Evolutionary conservation across 1,140 invertebrate genomes (phyloP).

Genomic region (Caerostris extrusa): DNA sequence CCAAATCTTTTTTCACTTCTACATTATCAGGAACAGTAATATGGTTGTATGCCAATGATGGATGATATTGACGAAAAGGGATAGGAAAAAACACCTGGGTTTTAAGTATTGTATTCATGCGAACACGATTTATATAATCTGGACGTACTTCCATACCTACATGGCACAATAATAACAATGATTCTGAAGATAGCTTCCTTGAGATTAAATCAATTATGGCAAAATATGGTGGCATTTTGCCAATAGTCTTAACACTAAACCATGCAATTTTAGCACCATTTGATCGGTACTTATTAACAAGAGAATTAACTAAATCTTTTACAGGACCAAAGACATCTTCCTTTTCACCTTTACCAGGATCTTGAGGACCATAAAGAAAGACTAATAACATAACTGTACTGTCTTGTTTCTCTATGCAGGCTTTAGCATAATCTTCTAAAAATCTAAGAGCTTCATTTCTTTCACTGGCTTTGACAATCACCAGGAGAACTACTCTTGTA

Average conservation of each 20-base stretch:
- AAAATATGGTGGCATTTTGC: constrained; percentile 83
- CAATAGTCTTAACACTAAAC: constrained; percentile 84
- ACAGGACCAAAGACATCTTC: constrained; percentile 84
- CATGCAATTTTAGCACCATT: constrained; percentile 87
- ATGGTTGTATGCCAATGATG: constrained; percentile 83
- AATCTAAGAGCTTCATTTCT: constrained; percentile 85
- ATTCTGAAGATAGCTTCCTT: constrained; percentile 87
- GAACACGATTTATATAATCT: constrained; percentile 91
- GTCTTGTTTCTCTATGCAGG: constrained; percentile 88
- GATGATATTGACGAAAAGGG: constrained; percentile 85
- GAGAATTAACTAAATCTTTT: constrained; percentile 85
- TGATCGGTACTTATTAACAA: constrained; percentile 87
- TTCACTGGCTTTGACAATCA: constrained; percentile 85
- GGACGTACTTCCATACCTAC: constrained; percentile 86
- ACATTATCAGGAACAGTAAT: constrained; percentile 84
- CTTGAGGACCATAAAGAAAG: constrained; percentile 80
- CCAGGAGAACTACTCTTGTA: constrained; percentile 88
- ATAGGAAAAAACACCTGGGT: constrained; percentile 91
- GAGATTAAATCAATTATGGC: constrained; percentile 87
- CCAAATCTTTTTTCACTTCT: constrained; percentile 89
- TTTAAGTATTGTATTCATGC: constrained; percentile 91
- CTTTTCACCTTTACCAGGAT: constrained; percentile 76
- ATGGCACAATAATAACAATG: constrained; percentile 86
- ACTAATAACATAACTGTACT: constrained; percentile 88
- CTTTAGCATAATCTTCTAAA: constrained; percentile 87